A percentile compares a stretch with the other conserved stretches of the same genome.
Evolutionary conservation across 2,888 invertebrate genomes (phyloP).

Genomic region (Ophion costatus): DNA sequence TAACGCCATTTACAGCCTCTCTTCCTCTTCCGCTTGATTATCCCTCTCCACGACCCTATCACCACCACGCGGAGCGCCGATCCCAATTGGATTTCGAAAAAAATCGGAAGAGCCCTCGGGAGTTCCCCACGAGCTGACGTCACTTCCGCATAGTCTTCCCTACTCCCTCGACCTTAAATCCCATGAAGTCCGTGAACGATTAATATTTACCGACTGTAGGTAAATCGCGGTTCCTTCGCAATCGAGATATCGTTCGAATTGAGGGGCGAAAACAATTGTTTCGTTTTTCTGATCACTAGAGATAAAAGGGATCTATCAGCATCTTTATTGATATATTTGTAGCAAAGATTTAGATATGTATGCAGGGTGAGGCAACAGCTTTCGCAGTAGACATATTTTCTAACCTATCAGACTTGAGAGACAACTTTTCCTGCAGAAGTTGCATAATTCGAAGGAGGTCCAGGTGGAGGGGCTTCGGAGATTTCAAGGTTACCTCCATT

Average conservation of each 20-base stretch:
- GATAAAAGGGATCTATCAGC: too few species aligned
- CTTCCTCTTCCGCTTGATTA: slow-evolving; percentile 56
- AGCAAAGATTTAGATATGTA: too few species aligned
- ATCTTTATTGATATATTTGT: too few species aligned
- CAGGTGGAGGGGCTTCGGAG: too few species aligned
- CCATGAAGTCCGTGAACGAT: neutral
- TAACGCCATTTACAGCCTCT: slow-evolving; percentile 74
- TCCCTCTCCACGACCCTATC: slow-evolving; percentile 7
- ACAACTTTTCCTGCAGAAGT: too few species aligned
- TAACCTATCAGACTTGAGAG: too few species aligned
- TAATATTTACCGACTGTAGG: neutral
- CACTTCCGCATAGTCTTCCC: neutral
- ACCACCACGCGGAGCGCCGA: neutral
- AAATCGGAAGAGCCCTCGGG: neutral
- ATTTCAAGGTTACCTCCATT: too few species aligned
- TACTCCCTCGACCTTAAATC: neutral
- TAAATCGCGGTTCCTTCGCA: neutral
- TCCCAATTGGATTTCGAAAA: neutral
- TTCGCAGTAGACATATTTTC: too few species aligned
- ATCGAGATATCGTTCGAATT: neutral
- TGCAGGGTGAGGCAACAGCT: too few species aligned
- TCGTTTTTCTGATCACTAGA: too few species aligned
- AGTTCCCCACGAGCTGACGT: too few species aligned
- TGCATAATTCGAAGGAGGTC: too few species aligned
- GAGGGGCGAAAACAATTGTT: neutral